These are phyloP conservation scores for Catocala fraxini DNA, from an alignment of 2,888 invertebrate genomes.

Conservation along the genomic window DNA sequence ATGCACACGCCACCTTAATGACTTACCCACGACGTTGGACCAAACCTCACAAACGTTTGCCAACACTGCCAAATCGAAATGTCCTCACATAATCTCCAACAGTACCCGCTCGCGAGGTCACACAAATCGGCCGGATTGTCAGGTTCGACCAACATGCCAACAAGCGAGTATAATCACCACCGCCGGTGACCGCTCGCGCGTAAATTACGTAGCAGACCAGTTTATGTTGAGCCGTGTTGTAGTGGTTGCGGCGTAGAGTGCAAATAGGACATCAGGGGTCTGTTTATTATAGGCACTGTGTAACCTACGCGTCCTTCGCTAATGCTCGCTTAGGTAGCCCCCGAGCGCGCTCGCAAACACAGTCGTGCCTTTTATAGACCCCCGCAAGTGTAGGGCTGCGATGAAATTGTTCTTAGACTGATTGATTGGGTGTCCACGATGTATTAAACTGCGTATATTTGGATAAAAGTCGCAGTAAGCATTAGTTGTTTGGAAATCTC, in stretches of 20 bases:
- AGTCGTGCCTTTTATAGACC: constrained; percentile 77
- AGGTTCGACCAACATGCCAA: constrained; percentile 74
- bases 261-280: constrained; percentile 57
- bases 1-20: constrained; percentile 79
- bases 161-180: constrained; percentile 81
- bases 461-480: too few species aligned
- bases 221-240: constrained; percentile 51
- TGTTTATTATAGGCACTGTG: constrained; percentile 59
- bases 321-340: constrained; percentile 82
- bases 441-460: constrained; percentile 11
- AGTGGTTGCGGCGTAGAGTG: constrained; percentile 15
- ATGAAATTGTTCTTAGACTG: constrained; percentile 63
- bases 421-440: constrained; percentile 65
- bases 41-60: constrained; percentile 58
- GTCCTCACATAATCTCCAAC: constrained; percentile 41
- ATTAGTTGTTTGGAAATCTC: too few species aligned
- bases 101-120: constrained; percentile 51
- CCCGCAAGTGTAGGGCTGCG: constrained; percentile 66
- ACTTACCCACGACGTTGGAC: constrained; percentile 66
- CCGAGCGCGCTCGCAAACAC: constrained; percentile 77
- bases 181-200: constrained; percentile 84
- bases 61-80: constrained; percentile 58
- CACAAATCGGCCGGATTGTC: constrained; percentile 72
- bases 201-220: constrained; percentile 77
- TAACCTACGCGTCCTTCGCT: constrained; percentile 79